phyloP scores from a whole-genome alignment of 2,113 vertebrate genomes.

The Mugil cephalus region DNA sequence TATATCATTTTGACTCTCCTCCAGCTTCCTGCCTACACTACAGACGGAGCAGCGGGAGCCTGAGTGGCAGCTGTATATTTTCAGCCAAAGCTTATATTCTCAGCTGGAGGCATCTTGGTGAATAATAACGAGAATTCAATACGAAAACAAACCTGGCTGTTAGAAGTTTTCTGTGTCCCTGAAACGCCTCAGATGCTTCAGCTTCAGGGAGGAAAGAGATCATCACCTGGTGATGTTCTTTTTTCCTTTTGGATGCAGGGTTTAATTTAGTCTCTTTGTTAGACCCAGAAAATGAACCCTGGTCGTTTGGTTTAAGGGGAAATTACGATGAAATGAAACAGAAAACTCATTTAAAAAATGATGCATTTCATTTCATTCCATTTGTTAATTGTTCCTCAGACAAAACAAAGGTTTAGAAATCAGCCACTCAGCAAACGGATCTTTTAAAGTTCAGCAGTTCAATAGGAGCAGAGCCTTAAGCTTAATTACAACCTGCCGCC shows the following conservation, averaged over 20 bases:
- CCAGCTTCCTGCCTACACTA: constrained; percentile 8
- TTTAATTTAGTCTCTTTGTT: constrained; percentile 1
- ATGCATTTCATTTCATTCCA: neutral
- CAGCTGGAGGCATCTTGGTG: constrained; percentile 21
- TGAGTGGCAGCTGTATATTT: constrained; percentile 26
- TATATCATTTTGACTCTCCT: neutral
- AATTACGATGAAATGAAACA: too few species aligned
- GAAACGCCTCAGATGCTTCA: neutral
- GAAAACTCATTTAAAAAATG: too few species aligned
- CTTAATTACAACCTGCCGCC: neutral
- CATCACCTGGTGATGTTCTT: neutral
- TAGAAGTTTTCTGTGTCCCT: constrained; percentile 23
- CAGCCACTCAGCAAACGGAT: neutral
- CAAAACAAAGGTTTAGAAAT: neutral
- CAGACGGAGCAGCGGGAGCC: constrained; percentile 19
- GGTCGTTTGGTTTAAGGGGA: too few species aligned
- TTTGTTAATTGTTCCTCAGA: neutral
- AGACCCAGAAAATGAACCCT: neutral
- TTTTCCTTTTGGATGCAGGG: neutral
- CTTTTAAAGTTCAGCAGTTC: neutral
- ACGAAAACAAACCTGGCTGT: neutral
- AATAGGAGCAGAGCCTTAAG: neutral
- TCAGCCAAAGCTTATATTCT: constrained; percentile 37
- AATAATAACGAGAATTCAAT: constrained; percentile 32
- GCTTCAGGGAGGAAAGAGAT: neutral